phyloP scores from a whole-genome alignment of 2,113 vertebrate species.

The Tympanuchus pallidicinctus region DNA sequence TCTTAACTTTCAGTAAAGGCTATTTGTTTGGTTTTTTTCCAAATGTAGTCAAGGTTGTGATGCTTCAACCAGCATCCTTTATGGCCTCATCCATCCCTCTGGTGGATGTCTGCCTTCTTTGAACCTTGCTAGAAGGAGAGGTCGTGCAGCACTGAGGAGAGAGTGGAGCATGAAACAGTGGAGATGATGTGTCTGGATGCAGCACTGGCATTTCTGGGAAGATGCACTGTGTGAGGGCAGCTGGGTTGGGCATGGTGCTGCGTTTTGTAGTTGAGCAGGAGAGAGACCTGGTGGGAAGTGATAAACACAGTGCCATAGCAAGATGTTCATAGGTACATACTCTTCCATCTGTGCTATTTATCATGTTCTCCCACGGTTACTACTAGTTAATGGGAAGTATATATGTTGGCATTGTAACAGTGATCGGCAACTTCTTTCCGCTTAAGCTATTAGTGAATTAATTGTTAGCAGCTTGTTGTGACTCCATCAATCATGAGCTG shows the following conservation, averaged over 20 bases:
- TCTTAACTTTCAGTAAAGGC: background rate
- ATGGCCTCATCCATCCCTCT: background rate
- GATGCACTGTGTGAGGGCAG: background rate
- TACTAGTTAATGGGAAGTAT: background rate
- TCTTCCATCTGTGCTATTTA: background rate
- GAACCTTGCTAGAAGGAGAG: background rate
- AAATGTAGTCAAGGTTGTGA: background rate
- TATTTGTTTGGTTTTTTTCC: background rate
- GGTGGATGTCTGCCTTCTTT: background rate
- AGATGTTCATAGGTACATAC: background rate
- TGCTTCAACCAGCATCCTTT: background rate
- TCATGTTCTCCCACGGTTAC: background rate
- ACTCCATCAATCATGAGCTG: background rate
- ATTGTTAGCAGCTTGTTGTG: background rate
- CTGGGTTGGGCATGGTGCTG: fast-evolving
- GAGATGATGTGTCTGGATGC: background rate
- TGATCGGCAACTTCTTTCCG: background rate
- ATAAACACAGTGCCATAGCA: background rate
- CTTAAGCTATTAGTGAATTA: background rate
- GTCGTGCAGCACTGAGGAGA: background rate
- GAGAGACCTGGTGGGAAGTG: background rate
- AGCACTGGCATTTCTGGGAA: background rate
- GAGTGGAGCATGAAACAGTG: background rate
- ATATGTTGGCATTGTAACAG: background rate
- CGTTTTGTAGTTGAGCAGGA: too few relatives aligned